Evolutionary conservation across 1,140 invertebrate genomes (phyloP), one percentile per base, ranked within the genome.

Genomic region (Diplogasteroides magnus): DNA sequence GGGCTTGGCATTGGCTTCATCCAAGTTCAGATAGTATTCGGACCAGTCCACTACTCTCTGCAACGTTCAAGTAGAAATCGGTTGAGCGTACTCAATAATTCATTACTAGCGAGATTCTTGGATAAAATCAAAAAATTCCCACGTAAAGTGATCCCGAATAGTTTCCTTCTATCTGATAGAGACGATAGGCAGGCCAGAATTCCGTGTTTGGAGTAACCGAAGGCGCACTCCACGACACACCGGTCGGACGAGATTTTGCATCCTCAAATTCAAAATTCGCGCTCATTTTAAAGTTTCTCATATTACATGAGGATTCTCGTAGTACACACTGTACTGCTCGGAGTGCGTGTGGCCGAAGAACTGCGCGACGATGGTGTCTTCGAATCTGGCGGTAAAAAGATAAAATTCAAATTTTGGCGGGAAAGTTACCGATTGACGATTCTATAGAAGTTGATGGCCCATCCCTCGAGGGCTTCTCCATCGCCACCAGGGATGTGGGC

Each of bases 311-410:
- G 76, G 79, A 63, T 81, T 60, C 57, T 71, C 61, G 55, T 79
- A 81, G 26, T 68, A 71, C 32, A 97, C 85, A 85, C 94, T 90
- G 80, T 93, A 92, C 84, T 95, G 92, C 83, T 96, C 93, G 77
- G 87, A 92, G 86, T 97, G 93, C 0, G 93, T 96, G 79, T 97
- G 93, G 0, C 93, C 93, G 79, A 93, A 94, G 82, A 95, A 96
- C 83, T 96, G 93, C 6, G 90, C 91, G 0, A 89, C 88, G 69
- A 96, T 91, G 0, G 91, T 95, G 48, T 89, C 88, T 83, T 94
- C 91, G 79, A 92, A 96, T 77, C 87, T 87, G 14, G 60, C 27
- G 62, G 2, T 31, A 71, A 84, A 71, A 77, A 26, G 2, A n/a
- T n/a, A n/a, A n/a, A n/a, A n/a, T n/a, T 15, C 29, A 1, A 1